These are phyloP conservation scores for Gadopsis marmoratus DNA, from an alignment of 2,797 vertebrate genomes.

Conservation along the genomic window DNA sequence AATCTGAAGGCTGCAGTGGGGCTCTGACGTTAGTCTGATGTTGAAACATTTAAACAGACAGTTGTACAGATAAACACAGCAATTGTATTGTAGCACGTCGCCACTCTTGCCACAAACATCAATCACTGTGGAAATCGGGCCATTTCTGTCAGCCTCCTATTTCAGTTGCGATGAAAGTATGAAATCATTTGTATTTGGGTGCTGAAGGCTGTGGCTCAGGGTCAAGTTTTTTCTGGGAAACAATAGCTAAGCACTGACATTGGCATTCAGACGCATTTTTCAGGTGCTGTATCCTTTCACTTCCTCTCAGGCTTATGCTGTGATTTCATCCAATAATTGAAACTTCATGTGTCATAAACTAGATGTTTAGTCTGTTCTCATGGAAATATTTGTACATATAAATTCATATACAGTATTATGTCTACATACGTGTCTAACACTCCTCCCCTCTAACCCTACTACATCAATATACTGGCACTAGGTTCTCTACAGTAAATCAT, in stretches of 20 bases:
- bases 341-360: neutral
- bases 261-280: conserved; percentile 25
- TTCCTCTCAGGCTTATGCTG: neutral
- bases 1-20: conserved; percentile 10
- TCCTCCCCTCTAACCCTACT: neutral
- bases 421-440: neutral
- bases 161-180: conserved; percentile 38
- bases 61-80: conserved; percentile 31
- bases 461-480: conserved; percentile 26
- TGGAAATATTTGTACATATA: neutral
- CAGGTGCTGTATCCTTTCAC: conserved; percentile 11
- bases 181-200: conserved; percentile 31
- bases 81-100: conserved; percentile 27
- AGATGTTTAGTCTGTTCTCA: neutral
- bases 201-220: conserved; percentile 34
- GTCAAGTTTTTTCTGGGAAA: conserved; percentile 43
- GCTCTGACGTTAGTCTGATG: conserved; percentile 39
- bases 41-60: conserved; percentile 39
- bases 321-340: neutral
- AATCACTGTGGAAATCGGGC: conserved; percentile 36
- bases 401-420: neutral
- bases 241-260: conserved; percentile 3
- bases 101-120: conserved; percentile 34
- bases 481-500: conserved; percentile 52
- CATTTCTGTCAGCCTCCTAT: conserved; percentile 31